These are phyloP conservation scores for Potorous gilbertii DNA, from an alignment of 2,797 vertebrate species.

Conservation along the genomic window DNA sequence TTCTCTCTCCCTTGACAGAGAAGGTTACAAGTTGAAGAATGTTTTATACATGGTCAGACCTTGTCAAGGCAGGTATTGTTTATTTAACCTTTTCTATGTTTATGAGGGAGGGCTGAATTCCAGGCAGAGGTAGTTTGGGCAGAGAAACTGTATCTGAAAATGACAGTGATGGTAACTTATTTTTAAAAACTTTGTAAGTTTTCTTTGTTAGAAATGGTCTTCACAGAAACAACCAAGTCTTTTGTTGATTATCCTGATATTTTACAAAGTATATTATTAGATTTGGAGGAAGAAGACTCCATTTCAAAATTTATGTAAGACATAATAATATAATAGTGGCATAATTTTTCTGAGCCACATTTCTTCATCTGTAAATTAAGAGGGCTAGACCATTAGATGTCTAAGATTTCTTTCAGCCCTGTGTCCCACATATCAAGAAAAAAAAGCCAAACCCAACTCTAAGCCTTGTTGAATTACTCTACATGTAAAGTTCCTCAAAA, in stretches of 20 bases:
- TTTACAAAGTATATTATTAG: neutral
- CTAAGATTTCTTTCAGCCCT: neutral
- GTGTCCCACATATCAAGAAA: neutral
- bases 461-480: neutral
- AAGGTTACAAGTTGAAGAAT: neutral
- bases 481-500: constrained; percentile 5
- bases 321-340: neutral
- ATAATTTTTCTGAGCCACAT: neutral
- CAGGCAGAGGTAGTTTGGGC: neutral
- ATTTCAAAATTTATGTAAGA: neutral
- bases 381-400: neutral
- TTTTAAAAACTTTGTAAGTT: neutral
- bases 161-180: neutral
- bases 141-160: neutral
- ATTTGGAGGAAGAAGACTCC: neutral
- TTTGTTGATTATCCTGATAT: neutral
- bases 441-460: neutral
- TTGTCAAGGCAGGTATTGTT: neutral
- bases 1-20: neutral
- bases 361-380: neutral
- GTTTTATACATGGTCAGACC: neutral
- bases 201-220: neutral
- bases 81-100: neutral
- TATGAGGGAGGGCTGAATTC: neutral
- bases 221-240: neutral